Evolutionary conservation across 1,140 invertebrate genomes (phyloP).

Genomic region (Anoplophora glabripennis): DNA sequence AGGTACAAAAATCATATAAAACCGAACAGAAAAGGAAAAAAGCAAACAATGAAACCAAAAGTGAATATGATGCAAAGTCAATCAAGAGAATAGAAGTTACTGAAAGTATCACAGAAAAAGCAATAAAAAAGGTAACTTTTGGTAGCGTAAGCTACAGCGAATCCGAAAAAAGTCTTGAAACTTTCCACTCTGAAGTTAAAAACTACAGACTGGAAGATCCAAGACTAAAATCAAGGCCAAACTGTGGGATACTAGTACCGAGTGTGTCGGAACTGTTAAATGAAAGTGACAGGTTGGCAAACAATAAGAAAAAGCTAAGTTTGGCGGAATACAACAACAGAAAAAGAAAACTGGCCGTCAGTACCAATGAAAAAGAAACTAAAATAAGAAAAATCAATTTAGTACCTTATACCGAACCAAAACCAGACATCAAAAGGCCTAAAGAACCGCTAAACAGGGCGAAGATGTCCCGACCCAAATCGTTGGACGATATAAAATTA

Average conservation of each 20-base stretch:
- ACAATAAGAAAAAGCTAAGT: constrained; percentile 30
- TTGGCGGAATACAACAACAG: constrained; percentile 34
- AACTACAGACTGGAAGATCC: constrained; percentile 7
- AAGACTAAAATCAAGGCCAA: background rate
- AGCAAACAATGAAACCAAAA: background rate
- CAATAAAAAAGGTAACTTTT: too few relatives aligned
- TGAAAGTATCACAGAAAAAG: background rate
- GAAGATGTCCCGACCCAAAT: constrained; percentile 1
- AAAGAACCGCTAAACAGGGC: constrained; percentile 1
- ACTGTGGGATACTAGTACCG: constrained; percentile 5
- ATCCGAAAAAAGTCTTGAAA: too few relatives aligned
- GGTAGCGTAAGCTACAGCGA: too few relatives aligned
- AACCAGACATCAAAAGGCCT: background rate
- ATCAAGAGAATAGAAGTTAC: too few relatives aligned
- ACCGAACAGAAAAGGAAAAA: background rate
- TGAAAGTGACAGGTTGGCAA: constrained; percentile 14
- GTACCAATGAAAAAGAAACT: background rate
- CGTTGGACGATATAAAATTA: constrained; percentile 10
- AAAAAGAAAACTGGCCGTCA: constrained; percentile 22
- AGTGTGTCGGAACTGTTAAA: constrained; percentile 23
- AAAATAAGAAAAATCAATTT: constrained; percentile 1
- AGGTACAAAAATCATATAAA: background rate
- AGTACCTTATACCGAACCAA: background rate
- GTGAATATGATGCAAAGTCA: background rate
- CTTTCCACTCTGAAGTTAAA: background rate